Percentiles rank a stretch among this genome's conserved stretches.
These are phyloP conservation scores for Ascaphus truei DNA, from an alignment of 2,113 vertebrate species.

Conservation along the genomic window DNA sequence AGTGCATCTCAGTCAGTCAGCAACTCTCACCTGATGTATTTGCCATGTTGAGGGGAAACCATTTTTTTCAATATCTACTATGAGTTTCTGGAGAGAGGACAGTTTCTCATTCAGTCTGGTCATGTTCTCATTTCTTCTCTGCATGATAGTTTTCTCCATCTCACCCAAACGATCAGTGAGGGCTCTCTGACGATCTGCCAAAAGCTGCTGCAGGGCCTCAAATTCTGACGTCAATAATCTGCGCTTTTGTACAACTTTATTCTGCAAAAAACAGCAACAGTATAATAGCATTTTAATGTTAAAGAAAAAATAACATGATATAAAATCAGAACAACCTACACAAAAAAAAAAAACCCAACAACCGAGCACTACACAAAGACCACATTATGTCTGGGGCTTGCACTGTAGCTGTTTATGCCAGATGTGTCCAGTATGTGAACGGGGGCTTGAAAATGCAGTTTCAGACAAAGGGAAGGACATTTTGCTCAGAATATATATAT, in stretches of 20 bases:
- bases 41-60: neutral
- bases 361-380: no score
- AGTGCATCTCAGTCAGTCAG: no score
- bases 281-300: neutral
- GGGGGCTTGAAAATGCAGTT: no score
- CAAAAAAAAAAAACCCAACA: no score
- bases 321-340: no score
- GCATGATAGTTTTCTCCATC: neutral
- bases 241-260: neutral
- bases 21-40: neutral
- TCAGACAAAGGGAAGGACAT: neutral
- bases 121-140: neutral
- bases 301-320: neutral
- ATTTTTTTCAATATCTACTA: constrained; percentile 4
- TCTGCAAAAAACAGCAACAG: neutral
- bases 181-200: neutral
- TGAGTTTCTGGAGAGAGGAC: neutral
- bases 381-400: no score
- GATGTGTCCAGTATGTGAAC: neutral
- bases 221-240: neutral
- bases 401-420: no score
- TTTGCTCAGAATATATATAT: neutral
- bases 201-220: neutral
- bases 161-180: neutral
- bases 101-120: neutral